Conservation (phyloP, 2,888 invertebrate species). For the Megamerina dolium region DNA sequence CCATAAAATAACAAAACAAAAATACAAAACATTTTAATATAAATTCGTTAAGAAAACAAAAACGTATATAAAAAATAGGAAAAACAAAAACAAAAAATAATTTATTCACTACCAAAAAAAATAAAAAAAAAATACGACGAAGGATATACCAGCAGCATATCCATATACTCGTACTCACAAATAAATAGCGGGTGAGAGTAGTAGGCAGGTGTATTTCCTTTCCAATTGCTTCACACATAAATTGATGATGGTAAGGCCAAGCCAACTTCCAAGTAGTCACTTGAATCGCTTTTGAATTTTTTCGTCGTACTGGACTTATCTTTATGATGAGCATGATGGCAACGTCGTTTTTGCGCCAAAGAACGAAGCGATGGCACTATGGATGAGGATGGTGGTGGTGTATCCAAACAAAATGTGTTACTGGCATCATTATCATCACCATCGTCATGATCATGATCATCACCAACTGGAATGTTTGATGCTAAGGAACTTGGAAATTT, state of each 20-base stretch:
- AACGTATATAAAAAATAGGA: neutral
- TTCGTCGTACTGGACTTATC: slow-evolving; percentile 17
- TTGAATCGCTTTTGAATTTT: slow-evolving; percentile 33
- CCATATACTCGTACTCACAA: neutral
- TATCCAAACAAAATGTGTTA: slow-evolving; percentile 34
- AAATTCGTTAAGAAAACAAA: slow-evolving; percentile 2
- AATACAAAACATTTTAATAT: slow-evolving; percentile 3
- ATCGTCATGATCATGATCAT: slow-evolving; percentile 13
- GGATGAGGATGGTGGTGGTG: slow-evolving; percentile 31
- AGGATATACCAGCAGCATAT: neutral
- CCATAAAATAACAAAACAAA: slow-evolving; percentile 5
- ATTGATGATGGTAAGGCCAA: slow-evolving; percentile 45
- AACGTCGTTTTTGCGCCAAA: slow-evolving; percentile 8
- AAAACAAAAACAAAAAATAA: neutral
- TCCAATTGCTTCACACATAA: slow-evolving; percentile 30
- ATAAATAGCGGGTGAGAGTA: too few species aligned
- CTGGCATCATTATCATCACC: slow-evolving; percentile 20
- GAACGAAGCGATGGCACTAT: slow-evolving; percentile 25
- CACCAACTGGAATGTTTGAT: neutral
- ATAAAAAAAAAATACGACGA: too few species aligned
- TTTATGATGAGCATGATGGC: neutral
- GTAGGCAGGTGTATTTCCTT: too few species aligned
- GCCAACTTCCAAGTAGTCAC: slow-evolving; percentile 44
- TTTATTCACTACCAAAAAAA: neutral
- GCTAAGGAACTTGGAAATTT: neutral